These are phyloP conservation scores for Sesia bembeciformis DNA, from an alignment of 2,888 invertebrate genomes.

Conservation along the genomic window DNA sequence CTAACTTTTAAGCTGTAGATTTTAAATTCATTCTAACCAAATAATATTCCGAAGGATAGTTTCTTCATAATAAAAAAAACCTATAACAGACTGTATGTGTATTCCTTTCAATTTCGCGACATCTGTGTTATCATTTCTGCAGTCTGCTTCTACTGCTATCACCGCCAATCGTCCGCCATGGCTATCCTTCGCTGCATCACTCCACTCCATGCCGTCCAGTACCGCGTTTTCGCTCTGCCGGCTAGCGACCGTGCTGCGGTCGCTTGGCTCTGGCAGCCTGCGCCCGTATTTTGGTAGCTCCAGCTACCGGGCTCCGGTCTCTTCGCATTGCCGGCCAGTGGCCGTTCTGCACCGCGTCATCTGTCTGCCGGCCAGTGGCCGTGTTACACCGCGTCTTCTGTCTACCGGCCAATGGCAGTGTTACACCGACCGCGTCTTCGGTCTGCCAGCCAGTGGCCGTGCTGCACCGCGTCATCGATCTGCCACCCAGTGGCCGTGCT, in stretches of 20 bases:
- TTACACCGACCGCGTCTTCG: background rate
- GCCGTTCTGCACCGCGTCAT: background rate
- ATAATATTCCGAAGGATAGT: too few relatives aligned
- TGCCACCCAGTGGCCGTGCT: background rate
- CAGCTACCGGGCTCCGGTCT: background rate
- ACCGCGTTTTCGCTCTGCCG: background rate
- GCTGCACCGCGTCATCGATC: background rate
- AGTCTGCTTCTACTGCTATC: background rate
- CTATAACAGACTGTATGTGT: too few relatives aligned
- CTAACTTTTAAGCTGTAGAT: too few relatives aligned
- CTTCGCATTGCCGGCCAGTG: background rate
- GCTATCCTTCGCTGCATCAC: background rate
- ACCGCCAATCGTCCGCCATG: background rate
- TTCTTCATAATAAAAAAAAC: too few relatives aligned
- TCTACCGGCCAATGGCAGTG: background rate
- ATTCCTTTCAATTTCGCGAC: background rate
- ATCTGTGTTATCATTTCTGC: background rate
- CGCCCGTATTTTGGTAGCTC: background rate
- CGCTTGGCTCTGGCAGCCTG: background rate
- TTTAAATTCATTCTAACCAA: too few relatives aligned
- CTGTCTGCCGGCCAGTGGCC: background rate
- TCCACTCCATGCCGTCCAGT: background rate
- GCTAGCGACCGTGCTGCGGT: background rate
- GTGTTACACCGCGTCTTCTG: background rate
- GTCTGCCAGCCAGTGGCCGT: background rate